phyloP scores from a whole-genome alignment of 2,888 invertebrate species.

The Antheraea yamamai region DNA sequence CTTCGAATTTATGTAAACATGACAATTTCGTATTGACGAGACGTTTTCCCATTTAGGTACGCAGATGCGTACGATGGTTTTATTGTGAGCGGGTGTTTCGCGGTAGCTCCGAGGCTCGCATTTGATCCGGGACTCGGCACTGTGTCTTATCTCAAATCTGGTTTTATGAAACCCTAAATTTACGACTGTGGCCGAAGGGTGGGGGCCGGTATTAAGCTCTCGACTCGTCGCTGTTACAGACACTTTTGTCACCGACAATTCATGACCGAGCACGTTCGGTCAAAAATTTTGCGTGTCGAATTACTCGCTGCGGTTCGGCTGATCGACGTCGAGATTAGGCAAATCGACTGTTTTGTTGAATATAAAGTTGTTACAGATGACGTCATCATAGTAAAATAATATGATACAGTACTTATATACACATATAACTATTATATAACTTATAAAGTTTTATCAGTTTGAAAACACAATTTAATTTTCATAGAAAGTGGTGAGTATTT shows the following conservation, averaged over 20 bases:
- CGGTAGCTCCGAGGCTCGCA: slow-evolving; percentile 68
- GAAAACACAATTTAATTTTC: not conserved
- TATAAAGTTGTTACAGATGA: not conserved
- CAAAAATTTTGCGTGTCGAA: slow-evolving; percentile 76
- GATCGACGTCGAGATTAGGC: slow-evolving; percentile 61
- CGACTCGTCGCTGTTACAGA: slow-evolving; percentile 71
- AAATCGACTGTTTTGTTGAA: slow-evolving; percentile 43
- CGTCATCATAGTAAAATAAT: not conserved
- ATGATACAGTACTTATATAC: not conserved
- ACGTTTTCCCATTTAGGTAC: slow-evolving; percentile 52
- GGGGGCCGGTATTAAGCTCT: slow-evolving; percentile 75
- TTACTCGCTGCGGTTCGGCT: slow-evolving; percentile 32
- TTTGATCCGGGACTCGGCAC: slow-evolving; percentile 79
- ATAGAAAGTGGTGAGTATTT: too few species aligned
- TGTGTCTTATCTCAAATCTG: slow-evolving; percentile 82
- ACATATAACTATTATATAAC: not conserved
- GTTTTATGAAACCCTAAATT: slow-evolving; percentile 83
- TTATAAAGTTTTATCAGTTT: not conserved
- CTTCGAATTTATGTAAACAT: slow-evolving; percentile 80
- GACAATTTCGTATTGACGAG: slow-evolving; percentile 70
- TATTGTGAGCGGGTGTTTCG: slow-evolving; percentile 67
- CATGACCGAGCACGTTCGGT: slow-evolving; percentile 74
- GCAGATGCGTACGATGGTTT: slow-evolving; percentile 80
- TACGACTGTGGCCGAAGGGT: slow-evolving; percentile 78
- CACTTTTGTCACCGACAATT: slow-evolving; percentile 79